Base-by-base conservation (phyloP, 1,140 invertebrate species). In the Eupristina koningsbergeri region DNA sequence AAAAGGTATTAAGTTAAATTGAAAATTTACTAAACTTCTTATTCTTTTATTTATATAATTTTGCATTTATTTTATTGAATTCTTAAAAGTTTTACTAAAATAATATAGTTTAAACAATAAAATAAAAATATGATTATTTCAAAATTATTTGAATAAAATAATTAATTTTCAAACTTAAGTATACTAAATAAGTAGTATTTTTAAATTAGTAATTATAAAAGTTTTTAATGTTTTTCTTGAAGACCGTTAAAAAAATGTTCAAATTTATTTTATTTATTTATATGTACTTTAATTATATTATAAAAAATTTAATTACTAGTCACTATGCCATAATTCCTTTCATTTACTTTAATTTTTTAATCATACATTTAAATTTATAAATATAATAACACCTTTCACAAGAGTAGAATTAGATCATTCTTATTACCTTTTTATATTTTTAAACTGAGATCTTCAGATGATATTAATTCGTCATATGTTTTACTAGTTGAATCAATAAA, bases 291-390 rank as follows among this genome's bases (percentile, higher is more conserved):
- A 71, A 71, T 41, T n/a, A 71, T n/a, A 17, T 71, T 36, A 71
- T 71, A 22, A 22, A 1, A n/a, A 50, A 50, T 75, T 50, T 53
- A 47, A 75, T 75, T 6, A 5, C 73, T 29, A 75, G 15, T 75
- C 9, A n/a, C 41, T 75, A 75, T 9, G 73, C 73, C 39, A 71
- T 71, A 36, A n/a, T 71, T 75, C 19, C 0, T 50, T n/a, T 7
- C 5, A 6, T 75, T 50, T 50, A 9, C 19, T 47, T 75, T 75
- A 31, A 50, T 50, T 50, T 75, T 29, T 31, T 31, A 75, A 73
- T 75, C 45, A 34, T 75, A 75, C 29, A 75, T 75, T 29, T 47
- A 50, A 50, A 75, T 17, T 47, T 75, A 75, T 53, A 75, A 31
- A 75, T 75, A 50, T 74, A 74, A 45, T 5, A n/a, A 50, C 22